Percentiles rank a stretch among this genome's conserved stretches.
Conservation (phyloP, 2,888 invertebrate genomes). For the Leptinotarsa peninsularis region DNA sequence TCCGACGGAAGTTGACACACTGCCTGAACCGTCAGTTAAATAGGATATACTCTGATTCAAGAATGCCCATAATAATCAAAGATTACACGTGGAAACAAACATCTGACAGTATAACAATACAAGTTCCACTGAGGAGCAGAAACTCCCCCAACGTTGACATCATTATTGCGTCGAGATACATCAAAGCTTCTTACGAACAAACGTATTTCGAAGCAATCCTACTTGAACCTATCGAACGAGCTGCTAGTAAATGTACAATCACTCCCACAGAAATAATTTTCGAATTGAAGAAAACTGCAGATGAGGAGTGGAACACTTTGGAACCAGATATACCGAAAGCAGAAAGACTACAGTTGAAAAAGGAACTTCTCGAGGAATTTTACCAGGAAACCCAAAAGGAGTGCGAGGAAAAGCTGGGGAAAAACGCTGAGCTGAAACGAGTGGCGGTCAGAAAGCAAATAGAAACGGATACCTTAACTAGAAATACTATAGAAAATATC, state of each 20-base stretch:
- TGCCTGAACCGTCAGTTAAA: not conserved
- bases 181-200: constrained; percentile 80
- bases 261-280: constrained; percentile 74
- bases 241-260: constrained; percentile 73
- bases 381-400: constrained; percentile 71
- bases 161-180: constrained; percentile 76
- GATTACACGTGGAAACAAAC: constrained; percentile 84
- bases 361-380: constrained; percentile 70
- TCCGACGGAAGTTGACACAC: not conserved
- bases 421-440: constrained; percentile 70
- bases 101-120: constrained; percentile 71
- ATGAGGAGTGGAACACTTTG: constrained; percentile 71
- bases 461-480: constrained; percentile 70
- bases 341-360: constrained; percentile 71
- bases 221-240: constrained; percentile 72
- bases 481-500: constrained; percentile 73
- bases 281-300: constrained; percentile 74
- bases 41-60: not conserved
- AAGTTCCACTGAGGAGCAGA: constrained; percentile 75
- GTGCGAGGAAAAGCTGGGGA: constrained; percentile 68
- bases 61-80: constrained; percentile 81
- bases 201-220: constrained; percentile 82
- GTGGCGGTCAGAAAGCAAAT: constrained; percentile 73
- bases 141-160: constrained; percentile 76
- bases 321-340: constrained; percentile 70